A percentile compares a stretch with the other conserved stretches of the same genome.
Conservation (phyloP, 1,140 invertebrate genomes). For the Sminthurinus signatus region DNA sequence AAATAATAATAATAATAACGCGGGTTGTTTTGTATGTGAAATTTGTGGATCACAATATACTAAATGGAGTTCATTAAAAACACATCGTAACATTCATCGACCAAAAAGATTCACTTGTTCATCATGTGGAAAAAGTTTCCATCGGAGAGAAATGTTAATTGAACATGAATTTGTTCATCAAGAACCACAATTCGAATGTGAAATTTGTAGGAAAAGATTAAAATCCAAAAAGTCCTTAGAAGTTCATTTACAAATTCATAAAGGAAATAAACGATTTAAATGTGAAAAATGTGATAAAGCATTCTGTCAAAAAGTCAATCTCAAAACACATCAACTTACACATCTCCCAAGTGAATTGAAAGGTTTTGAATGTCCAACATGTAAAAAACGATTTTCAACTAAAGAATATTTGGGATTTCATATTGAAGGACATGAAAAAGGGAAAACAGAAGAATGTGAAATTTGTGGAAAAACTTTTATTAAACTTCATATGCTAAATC, state of each 20-base stretch:
- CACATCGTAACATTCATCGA: slow-evolving; percentile 43
- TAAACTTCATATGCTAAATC: slow-evolving; percentile 47
- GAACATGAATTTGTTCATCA: slow-evolving; percentile 49
- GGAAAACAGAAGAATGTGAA: slow-evolving; percentile 35
- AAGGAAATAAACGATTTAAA: slow-evolving; percentile 45
- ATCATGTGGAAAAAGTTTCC: slow-evolving; percentile 49
- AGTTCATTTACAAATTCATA: slow-evolving; percentile 43
- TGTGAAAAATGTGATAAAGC: slow-evolving; percentile 50
- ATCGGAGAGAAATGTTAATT: slow-evolving; percentile 48
- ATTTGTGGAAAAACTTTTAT: slow-evolving; percentile 49
- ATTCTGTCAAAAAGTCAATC: slow-evolving; percentile 28
- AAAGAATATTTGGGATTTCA: slow-evolving; percentile 49
- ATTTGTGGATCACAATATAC: slow-evolving; percentile 44
- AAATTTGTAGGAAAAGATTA: slow-evolving; percentile 17
- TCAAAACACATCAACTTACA: slow-evolving; percentile 15
- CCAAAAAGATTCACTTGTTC: slow-evolving; percentile 49
- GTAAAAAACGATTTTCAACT: slow-evolving; percentile 46
- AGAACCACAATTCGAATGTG: slow-evolving; percentile 41
- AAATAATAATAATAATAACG: too few species aligned
- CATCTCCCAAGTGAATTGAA: slow-evolving; percentile 40
- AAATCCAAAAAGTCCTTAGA: slow-evolving; percentile 50
- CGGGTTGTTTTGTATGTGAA: slow-evolving; percentile 38
- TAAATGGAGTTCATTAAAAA: slow-evolving; percentile 43
- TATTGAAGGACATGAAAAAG: slow-evolving; percentile 45
- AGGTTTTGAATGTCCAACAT: slow-evolving; percentile 43